Conservation (phyloP, 2,888 invertebrate genomes). For the Sussaba pulchella region DNA sequence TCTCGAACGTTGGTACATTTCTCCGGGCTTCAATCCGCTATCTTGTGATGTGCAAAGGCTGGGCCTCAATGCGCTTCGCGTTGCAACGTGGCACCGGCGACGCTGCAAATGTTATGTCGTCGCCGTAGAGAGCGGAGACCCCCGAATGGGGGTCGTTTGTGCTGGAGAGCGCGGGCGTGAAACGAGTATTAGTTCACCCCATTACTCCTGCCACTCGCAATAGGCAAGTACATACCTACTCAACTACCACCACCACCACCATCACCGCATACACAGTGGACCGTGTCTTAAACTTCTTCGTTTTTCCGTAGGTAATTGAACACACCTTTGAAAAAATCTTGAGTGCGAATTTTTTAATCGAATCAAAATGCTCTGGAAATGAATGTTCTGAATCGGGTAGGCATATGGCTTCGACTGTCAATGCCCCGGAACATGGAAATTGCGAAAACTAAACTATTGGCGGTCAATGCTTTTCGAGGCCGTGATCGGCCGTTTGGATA, state of each 20-base stretch:
- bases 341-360: too few species aligned
- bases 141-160: conserved; percentile 65
- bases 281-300: too few species aligned
- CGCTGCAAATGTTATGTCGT: conserved; percentile 47
- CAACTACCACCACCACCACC: conserved; percentile 6
- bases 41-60: conserved; percentile 32
- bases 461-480: too few species aligned
- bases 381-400: too few species aligned
- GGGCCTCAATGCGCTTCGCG: neutral
- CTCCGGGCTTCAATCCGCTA: conserved; percentile 26
- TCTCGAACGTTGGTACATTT: conserved; percentile 6
- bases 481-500: too few species aligned
- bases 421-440: too few species aligned
- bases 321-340: too few species aligned
- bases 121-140: conserved; percentile 28
- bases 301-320: conserved; percentile 37
- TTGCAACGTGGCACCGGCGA: conserved; percentile 3
- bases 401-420: too few species aligned
- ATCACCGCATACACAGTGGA: neutral
- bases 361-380: too few species aligned
- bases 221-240: conserved; percentile 30
- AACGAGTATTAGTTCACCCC: conserved; percentile 64
- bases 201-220: conserved; percentile 59
- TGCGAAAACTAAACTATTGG: too few species aligned
- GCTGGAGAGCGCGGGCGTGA: conserved; percentile 47